Conservation (phyloP, 2,113 vertebrate species). For the Cichladusa arquata region DNA sequence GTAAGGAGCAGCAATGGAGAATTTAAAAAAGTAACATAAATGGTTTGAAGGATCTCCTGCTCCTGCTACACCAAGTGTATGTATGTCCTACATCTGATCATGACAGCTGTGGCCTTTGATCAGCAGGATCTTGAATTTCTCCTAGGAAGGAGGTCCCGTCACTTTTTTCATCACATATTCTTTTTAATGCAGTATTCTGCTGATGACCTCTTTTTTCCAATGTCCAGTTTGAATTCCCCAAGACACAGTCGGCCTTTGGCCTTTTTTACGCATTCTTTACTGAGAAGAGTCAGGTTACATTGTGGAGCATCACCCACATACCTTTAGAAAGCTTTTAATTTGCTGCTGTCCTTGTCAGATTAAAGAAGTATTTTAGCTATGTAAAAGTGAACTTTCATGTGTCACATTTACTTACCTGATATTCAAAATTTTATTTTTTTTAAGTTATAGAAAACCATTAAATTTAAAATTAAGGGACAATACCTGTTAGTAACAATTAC, state of each 20-base stretch:
- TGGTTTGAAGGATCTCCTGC: neutral
- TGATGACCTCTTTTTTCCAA: neutral
- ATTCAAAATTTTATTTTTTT: slow-evolving; percentile 22
- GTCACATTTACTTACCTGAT: slow-evolving; percentile 41
- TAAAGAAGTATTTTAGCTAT: neutral
- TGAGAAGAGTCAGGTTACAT: neutral
- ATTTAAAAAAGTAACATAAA: neutral
- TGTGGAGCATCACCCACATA: no score
- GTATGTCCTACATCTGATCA: no score
- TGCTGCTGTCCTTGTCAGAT: neutral
- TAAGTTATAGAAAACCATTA: neutral
- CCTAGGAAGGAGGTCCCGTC: neutral
- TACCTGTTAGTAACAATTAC: neutral
- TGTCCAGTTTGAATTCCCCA: neutral
- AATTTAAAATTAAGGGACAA: neutral
- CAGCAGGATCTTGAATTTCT: neutral
- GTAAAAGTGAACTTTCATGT: slow-evolving; percentile 30
- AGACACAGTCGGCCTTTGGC: neutral
- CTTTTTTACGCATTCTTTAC: neutral
- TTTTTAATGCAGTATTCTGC: neutral
- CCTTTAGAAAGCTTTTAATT: neutral
- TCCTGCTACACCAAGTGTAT: neutral
- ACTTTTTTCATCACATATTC: fast-evolving
- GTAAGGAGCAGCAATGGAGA: neutral
- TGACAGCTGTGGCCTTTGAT: neutral